Percentiles rank a stretch among this genome's conserved stretches.
These are phyloP conservation scores for Macrochelys suwanniensis DNA, from an alignment of 2,797 vertebrate species.

Conservation along the genomic window DNA sequence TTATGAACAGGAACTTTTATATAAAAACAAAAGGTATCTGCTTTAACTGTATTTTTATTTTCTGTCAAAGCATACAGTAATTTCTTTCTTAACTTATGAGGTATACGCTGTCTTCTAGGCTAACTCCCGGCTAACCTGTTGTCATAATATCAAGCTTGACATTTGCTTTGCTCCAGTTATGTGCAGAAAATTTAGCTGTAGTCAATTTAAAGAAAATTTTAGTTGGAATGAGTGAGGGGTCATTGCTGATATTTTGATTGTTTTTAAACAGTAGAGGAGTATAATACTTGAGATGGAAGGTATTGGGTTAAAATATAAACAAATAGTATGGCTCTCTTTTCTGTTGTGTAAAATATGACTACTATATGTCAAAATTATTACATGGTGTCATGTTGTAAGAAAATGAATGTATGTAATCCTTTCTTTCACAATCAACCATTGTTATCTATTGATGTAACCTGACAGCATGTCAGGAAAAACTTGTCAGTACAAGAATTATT, in stretches of 20 bases:
- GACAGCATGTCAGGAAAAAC: constrained; percentile 59
- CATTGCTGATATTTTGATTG: neutral
- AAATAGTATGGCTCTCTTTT: neutral
- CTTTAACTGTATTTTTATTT: constrained; percentile 30
- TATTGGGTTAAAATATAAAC: constrained; percentile 18
- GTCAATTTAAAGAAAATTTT: constrained; percentile 4
- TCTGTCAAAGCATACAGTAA: constrained; percentile 30
- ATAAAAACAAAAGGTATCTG: neutral
- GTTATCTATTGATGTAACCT: constrained; percentile 47
- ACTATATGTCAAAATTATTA: constrained; percentile 49
- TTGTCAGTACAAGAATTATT: constrained; percentile 28
- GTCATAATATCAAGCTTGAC: constrained; percentile 50
- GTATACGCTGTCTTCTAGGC: constrained; percentile 40
- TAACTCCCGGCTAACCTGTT: constrained; percentile 15
- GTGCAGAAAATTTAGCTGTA: constrained; percentile 19
- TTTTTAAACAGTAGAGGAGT: constrained; percentile 31
- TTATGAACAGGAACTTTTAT: neutral
- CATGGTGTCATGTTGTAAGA: neutral
- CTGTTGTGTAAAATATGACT: constrained; percentile 42
- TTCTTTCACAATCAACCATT: constrained; percentile 47
- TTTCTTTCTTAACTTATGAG: constrained; percentile 51
- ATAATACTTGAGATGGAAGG: neutral
- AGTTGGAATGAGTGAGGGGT: neutral
- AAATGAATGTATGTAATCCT: neutral
- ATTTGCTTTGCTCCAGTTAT: constrained; percentile 24